A percentile compares a stretch with the other conserved stretches of the same genome.
Conservation (phyloP, 2,888 invertebrate species). For the Anodontia alba region DNA sequence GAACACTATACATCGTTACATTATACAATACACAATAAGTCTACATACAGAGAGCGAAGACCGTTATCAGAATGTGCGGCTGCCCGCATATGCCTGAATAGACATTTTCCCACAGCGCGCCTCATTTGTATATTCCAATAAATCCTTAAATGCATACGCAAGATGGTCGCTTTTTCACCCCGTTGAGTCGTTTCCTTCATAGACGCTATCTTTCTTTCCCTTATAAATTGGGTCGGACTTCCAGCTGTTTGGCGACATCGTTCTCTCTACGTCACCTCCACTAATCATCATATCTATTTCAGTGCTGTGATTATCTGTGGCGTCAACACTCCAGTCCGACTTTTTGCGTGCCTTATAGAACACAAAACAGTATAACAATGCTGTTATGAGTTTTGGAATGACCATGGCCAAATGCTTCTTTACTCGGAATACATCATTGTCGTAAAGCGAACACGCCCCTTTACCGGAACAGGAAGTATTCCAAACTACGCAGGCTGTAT, state of each 20-base stretch:
- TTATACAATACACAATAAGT: too few relatives aligned
- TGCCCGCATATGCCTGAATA: too few relatives aligned
- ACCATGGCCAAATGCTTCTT: conserved; percentile 50
- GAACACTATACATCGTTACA: too few relatives aligned
- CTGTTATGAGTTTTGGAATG: conserved; percentile 31
- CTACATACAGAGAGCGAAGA: too few relatives aligned
- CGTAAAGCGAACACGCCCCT: conserved; percentile 74
- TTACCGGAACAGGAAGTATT: conserved; percentile 61
- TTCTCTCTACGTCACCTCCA: conserved; percentile 29
- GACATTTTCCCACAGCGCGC: too few relatives aligned
- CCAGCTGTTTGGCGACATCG: conserved; percentile 34
- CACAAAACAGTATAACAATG: conserved; percentile 41
- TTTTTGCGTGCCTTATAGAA: conserved; percentile 45
- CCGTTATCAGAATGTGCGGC: too few relatives aligned
- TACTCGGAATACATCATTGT: conserved; percentile 63
- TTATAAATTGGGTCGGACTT: conserved; percentile 44
- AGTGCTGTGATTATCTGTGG: not conserved
- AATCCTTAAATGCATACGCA: too few relatives aligned
- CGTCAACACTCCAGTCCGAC: conserved; percentile 55
- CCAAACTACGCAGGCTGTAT: conserved; percentile 71
- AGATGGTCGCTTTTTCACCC: too few relatives aligned
- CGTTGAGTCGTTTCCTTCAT: too few relatives aligned
- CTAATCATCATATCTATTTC: not conserved
- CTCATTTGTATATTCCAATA: too few relatives aligned
- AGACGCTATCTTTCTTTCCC: too few relatives aligned